Evolutionary conservation across 2,113 vertebrate species (phyloP), one percentile per base, ranked within the genome.

Genomic region (Thamnaconus septentrionalis): DNA sequence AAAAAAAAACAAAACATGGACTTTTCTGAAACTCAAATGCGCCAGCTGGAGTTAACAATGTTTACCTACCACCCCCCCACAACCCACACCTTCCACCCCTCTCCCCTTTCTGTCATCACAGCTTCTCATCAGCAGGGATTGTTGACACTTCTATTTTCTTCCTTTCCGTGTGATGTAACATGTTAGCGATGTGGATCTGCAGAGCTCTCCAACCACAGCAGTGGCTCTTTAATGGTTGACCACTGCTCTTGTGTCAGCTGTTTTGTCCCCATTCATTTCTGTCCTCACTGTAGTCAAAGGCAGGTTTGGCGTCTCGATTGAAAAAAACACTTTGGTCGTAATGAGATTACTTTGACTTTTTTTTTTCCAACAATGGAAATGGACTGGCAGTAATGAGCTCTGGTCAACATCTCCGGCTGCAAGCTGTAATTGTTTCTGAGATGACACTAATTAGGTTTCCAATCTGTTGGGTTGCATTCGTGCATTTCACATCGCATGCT

Each of bases 341-440:
- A 83, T 67, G 41, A 53, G 46, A 71, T 66, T 49, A 46, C 46
- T 81, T 56, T 75, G 59, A 31, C 18, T 31, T 31, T 31, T 31
- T 31, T 31, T 31, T 31, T 31, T 31, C 18, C 18, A 64, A 10
- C 41, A 54, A 41, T 82, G 79, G 82, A 89, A 86, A 78, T 71
- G 64, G 57, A 46, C 56, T 46, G 10, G 53, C 73, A 48, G 56
- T 9, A 73, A 65, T 40, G 74, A 77, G 77, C 47, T 73, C 85
- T 86, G 85, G 68, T 47, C 49, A 69, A 3, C 67, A 42, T 84
- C 61, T 12, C 61, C 60, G 48, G 56, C 62, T 72, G 66, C 50
- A 65, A 4, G 53, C 59, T 56, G 44, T 67, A 61, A 85, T 76
- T 73, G 79, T 64, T 76, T 69, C 58, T 57, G 79, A 82, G 59